Evolutionary conservation across 1,140 invertebrate genomes (phyloP).

Genomic region (Diachasma alloeum): DNA sequence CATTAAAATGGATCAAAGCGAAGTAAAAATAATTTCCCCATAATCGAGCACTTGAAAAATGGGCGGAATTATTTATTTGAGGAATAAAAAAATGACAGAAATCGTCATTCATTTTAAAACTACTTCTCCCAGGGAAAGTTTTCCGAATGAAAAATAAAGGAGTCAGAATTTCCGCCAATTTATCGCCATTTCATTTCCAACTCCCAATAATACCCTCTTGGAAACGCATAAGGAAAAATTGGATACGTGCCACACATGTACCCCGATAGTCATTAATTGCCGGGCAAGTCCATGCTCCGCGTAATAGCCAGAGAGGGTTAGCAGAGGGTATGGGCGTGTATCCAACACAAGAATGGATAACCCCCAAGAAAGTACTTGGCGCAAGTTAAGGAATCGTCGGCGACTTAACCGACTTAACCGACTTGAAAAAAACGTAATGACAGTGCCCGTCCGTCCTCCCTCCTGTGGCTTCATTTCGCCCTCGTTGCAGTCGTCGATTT

Average conservation of each 20-base stretch:
- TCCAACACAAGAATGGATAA: not conserved
- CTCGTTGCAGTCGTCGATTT: too few relatives aligned
- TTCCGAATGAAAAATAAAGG: too few relatives aligned
- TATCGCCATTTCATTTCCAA: too few relatives aligned
- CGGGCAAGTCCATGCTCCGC: not conserved
- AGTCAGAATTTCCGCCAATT: too few relatives aligned
- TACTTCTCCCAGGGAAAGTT: too few relatives aligned
- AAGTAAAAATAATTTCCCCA: too few relatives aligned
- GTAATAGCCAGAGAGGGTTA: not conserved
- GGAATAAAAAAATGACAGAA: too few relatives aligned
- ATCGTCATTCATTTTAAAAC: too few relatives aligned
- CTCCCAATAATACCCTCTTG: not conserved
- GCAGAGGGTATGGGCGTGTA: not conserved
- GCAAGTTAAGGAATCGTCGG: not conserved
- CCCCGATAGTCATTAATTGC: not conserved
- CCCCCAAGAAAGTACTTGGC: not conserved
- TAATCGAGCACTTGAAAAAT: too few relatives aligned
- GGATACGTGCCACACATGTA: not conserved
- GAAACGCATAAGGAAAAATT: not conserved
- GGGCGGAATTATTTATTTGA: too few relatives aligned
- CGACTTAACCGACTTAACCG: not conserved
- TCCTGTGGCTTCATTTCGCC: too few relatives aligned
- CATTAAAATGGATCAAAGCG: too few relatives aligned
- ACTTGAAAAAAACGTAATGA: not conserved
- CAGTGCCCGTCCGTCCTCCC: not conserved